Percentiles rank a stretch among this genome's conserved stretches.
Evolutionary conservation across 2,113 vertebrate species (phyloP).

Genomic region (Oreamnos americanus): DNA sequence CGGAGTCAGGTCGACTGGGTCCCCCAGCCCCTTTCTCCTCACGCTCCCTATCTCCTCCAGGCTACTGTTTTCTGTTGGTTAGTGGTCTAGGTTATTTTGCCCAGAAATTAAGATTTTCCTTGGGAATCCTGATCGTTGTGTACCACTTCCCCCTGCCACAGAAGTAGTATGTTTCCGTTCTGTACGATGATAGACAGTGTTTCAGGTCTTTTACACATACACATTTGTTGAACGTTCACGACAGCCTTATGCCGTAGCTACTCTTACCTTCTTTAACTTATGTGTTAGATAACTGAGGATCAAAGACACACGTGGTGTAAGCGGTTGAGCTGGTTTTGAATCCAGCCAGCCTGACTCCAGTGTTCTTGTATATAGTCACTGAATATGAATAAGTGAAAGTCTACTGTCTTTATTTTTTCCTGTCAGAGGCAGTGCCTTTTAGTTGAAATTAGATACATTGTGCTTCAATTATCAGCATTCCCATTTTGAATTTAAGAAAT

Average conservation of each 20-base stretch:
- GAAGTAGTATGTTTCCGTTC: neutral
- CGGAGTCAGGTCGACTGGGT: fast-evolving
- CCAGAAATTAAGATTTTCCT: neutral
- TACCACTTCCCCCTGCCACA: neutral
- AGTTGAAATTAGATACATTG: neutral
- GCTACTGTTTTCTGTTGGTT: neutral
- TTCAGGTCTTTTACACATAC: neutral
- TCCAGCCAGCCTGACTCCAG: neutral
- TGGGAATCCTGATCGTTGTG: neutral
- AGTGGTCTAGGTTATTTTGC: neutral
- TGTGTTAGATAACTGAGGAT: neutral
- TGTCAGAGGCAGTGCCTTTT: neutral
- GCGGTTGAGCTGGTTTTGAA: neutral
- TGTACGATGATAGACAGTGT: fast-evolving
- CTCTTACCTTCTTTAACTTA: neutral
- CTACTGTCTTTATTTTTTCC: neutral
- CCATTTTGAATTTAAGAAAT: neutral
- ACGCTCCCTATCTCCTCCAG: fast-evolving
- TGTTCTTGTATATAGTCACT: neutral
- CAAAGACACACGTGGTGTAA: neutral
- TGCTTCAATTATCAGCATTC: neutral
- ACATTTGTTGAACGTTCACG: neutral
- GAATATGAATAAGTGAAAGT: neutral
- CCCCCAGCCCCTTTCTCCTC: fast-evolving
- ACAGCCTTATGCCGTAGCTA: neutral